These are phyloP conservation scores for Epizoanthus rinbou DNA, from an alignment of 92 coral and sea anemone genomes.

Conservation along the genomic window DNA sequence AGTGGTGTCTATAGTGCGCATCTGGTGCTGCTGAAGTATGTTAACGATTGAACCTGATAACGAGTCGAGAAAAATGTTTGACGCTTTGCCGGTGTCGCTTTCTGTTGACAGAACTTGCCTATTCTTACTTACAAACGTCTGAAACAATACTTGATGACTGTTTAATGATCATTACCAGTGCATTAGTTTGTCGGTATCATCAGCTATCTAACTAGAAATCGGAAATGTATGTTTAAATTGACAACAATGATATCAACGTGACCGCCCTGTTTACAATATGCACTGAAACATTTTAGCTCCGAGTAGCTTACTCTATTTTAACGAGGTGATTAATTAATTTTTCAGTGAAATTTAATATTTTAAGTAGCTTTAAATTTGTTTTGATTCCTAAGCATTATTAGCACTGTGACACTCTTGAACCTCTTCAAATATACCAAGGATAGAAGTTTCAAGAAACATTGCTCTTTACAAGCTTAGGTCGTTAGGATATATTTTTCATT, in stretches of 20 bases:
- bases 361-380: neutral
- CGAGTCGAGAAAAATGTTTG: too few relatives aligned
- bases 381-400: slow-evolving; percentile 10
- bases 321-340: neutral
- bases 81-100: too few relatives aligned
- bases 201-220: slow-evolving; percentile 11
- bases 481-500: too few relatives aligned
- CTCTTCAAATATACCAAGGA: neutral
- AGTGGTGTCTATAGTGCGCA: too few relatives aligned
- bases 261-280: neutral
- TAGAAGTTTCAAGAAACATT: neutral
- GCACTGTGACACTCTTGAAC: slow-evolving; percentile 1
- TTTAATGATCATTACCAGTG: slow-evolving; percentile 21
- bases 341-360: slow-evolving; percentile 8
- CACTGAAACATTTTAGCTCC: neutral
- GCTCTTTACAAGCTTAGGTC: neutral
- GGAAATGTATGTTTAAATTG: slow-evolving; percentile 25
- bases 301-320: neutral
- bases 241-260: neutral
- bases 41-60: too few relatives aligned
- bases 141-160: neutral
- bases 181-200: slow-evolving; percentile 30
- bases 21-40: too few relatives aligned
- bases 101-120: slow-evolving; percentile 7
- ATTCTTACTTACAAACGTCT: neutral